Conservation (phyloP, 2,888 invertebrate genomes). For the Acronicta leporina region DNA sequence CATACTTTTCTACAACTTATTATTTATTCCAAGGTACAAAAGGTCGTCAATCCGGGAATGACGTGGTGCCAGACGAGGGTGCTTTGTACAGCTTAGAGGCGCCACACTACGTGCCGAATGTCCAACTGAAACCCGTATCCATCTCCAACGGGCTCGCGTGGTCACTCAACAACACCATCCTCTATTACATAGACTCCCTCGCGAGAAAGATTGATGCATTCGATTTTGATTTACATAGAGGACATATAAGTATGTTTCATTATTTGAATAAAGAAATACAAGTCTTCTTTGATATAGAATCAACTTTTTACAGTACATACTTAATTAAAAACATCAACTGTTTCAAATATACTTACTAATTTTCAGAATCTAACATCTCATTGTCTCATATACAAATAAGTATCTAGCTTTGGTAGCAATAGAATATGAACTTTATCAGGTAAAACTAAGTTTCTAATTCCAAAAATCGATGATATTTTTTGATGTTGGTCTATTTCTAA, state of each 20-base stretch:
- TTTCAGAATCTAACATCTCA: too few relatives aligned
- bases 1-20: too few relatives aligned
- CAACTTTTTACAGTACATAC: too few relatives aligned
- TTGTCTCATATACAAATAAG: too few relatives aligned
- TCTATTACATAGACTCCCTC: slow-evolving; percentile 92
- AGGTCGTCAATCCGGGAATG: slow-evolving; percentile 42
- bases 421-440: too few relatives aligned
- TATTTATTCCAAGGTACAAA: slow-evolving; percentile 40
- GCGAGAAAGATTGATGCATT: slow-evolving; percentile 87
- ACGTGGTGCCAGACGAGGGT: slow-evolving; percentile 39
- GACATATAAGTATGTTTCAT: slow-evolving; percentile 57
- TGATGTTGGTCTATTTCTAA: too few relatives aligned
- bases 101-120: slow-evolving; percentile 57
- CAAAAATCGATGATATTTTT: too few relatives aligned
- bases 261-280: neutral
- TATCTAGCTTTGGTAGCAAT: too few relatives aligned
- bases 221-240: slow-evolving; percentile 88
- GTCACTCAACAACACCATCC: slow-evolving; percentile 78
- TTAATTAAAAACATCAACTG: too few relatives aligned
- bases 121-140: slow-evolving; percentile 72
- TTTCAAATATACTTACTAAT: too few relatives aligned
- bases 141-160: slow-evolving; percentile 93
- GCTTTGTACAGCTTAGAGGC: slow-evolving; percentile 71
- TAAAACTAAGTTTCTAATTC: too few relatives aligned
- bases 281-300: too few relatives aligned